A percentile compares a stretch with the other conserved stretches of the same genome.
These are phyloP conservation scores for Drosophila jambulina DNA, from an alignment of 1,140 invertebrate species.

Conservation along the genomic window DNA sequence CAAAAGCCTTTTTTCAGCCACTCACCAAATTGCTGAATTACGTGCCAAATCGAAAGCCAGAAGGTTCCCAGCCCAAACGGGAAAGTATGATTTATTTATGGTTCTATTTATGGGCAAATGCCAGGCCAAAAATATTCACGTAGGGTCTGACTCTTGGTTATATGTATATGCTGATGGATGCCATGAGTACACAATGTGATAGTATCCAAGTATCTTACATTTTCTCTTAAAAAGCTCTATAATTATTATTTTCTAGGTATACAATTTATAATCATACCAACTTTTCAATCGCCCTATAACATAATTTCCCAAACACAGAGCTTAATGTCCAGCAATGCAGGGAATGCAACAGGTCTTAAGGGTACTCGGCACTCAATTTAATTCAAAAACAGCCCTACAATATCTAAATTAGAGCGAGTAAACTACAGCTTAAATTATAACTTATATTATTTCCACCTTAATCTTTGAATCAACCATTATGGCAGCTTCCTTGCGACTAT, in stretches of 20 bases:
- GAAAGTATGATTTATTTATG: constrained; percentile 36
- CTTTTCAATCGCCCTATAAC: no score
- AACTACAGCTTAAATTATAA: neutral
- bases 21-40: constrained; percentile 45
- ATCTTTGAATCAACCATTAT: neutral
- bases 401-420: neutral
- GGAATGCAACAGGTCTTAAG: no score
- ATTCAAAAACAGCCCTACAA: neutral
- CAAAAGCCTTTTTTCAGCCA: constrained; percentile 49
- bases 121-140: neutral
- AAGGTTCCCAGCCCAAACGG: constrained; percentile 32
- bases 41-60: constrained; percentile 40
- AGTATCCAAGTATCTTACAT: neutral
- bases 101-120: constrained; percentile 26
- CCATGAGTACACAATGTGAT: no score
- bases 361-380: no score
- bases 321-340: no score
- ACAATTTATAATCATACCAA: neutral
- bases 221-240: neutral
- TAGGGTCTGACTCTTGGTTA: neutral
- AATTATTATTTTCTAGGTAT: no score
- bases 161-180: no score
- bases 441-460: neutral
- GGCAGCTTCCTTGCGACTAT: neutral
- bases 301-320: no score